Conservation (phyloP, 2,113 vertebrate genomes). For the Laticauda laticaudata region DNA sequence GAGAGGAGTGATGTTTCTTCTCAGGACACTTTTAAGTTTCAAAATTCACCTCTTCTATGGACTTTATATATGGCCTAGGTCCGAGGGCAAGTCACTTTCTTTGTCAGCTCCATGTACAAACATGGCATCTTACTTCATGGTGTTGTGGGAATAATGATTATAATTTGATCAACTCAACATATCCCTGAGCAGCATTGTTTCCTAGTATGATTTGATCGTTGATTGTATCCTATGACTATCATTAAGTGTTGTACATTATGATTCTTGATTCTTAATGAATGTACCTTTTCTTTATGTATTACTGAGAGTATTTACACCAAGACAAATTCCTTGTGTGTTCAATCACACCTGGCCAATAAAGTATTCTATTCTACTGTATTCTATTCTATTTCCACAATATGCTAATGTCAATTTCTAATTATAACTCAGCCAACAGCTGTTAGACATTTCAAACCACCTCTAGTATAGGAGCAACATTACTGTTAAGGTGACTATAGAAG, state of each 20-base stretch:
- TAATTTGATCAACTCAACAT: background rate
- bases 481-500: background rate
- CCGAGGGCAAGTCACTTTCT: background rate
- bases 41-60: background rate
- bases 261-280: too few species aligned
- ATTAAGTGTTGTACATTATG: too few species aligned
- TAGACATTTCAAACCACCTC: background rate
- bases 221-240: too few species aligned
- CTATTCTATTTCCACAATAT: background rate
- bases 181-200: background rate
- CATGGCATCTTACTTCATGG: background rate
- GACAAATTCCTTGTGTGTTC: too few species aligned
- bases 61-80: background rate
- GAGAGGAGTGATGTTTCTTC: background rate
- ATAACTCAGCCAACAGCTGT: background rate
- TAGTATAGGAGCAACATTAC: background rate
- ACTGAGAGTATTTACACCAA: too few species aligned
- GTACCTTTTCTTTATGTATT: too few species aligned
- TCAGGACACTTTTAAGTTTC: background rate
- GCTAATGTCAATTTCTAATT: background rate
- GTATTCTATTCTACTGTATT: too few species aligned
- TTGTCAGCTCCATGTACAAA: background rate
- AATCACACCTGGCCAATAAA: too few species aligned
- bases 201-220: too few species aligned
- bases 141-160: background rate